Conservation (phyloP, 2,113 vertebrate genomes). For the Paradoxurus hermaphroditus region DNA sequence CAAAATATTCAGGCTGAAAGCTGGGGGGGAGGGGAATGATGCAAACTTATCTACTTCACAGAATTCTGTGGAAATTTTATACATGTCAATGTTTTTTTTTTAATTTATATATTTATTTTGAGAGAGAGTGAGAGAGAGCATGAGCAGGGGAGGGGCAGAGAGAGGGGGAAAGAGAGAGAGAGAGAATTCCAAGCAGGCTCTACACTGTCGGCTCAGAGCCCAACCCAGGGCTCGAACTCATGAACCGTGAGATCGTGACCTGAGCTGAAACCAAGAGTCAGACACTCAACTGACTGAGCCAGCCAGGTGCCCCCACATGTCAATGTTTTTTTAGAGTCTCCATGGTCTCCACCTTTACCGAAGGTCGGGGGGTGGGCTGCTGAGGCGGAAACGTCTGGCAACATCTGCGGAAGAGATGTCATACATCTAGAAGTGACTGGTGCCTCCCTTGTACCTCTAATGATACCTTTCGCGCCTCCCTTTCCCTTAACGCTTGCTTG, state of each 20-base stretch:
- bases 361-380: neutral
- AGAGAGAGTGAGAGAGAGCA: no score
- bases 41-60: neutral
- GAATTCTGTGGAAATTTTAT: neutral
- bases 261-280: no score
- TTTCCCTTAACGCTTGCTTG: no score
- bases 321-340: neutral
- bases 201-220: no score
- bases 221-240: no score
- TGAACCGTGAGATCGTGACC: no score
- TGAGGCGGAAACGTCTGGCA: no score
- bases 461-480: rapidly evolving
- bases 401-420: neutral
- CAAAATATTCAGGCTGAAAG: neutral
- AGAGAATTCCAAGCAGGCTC: no score
- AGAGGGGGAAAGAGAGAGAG: no score
- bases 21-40: neutral
- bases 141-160: no score
- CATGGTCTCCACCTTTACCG: neutral
- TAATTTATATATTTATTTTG: no score
- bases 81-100: neutral
- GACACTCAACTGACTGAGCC: no score
- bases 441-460: neutral
- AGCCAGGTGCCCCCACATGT: neutral
- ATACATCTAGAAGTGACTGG: rapidly evolving